Conservation (phyloP, 2,797 vertebrate species). For the Sardinella longiceps region DNA sequence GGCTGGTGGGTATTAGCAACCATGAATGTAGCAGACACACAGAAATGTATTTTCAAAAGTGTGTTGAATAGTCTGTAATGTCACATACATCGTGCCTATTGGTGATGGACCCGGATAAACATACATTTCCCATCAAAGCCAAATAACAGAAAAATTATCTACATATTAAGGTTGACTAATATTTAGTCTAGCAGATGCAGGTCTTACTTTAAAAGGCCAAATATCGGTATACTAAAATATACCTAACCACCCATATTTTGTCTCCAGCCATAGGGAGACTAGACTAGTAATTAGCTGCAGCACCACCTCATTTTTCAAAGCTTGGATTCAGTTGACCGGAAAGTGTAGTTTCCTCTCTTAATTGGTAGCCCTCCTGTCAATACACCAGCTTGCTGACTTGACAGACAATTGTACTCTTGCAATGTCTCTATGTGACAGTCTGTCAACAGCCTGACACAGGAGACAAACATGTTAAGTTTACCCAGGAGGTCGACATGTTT, state of each 20-base stretch:
- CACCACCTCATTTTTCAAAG: not conserved
- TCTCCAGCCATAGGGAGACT: not conserved
- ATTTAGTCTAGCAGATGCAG: no score
- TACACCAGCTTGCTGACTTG: slow-evolving; percentile 1
- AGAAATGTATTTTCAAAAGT: not conserved
- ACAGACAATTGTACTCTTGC: not conserved
- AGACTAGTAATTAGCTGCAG: not conserved
- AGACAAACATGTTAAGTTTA: not conserved
- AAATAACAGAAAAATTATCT: not conserved
- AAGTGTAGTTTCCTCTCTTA: not conserved
- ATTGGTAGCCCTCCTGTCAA: not conserved
- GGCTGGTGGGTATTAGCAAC: not conserved
- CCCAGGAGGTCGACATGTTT: not conserved
- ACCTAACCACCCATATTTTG: not conserved
- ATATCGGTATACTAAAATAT: no score
- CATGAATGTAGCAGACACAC: not conserved
- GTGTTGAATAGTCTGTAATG: not conserved
- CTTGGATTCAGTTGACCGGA: not conserved
- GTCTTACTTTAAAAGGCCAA: no score
- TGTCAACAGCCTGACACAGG: not conserved
- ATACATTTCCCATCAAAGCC: no score
- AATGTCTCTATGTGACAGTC: not conserved
- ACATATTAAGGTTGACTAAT: no score
- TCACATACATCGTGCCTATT: not conserved
- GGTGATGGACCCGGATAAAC: no score